phyloP scores from a whole-genome alignment of 1,140 invertebrate genomes.

The Panagrolaimus sp. region DNA sequence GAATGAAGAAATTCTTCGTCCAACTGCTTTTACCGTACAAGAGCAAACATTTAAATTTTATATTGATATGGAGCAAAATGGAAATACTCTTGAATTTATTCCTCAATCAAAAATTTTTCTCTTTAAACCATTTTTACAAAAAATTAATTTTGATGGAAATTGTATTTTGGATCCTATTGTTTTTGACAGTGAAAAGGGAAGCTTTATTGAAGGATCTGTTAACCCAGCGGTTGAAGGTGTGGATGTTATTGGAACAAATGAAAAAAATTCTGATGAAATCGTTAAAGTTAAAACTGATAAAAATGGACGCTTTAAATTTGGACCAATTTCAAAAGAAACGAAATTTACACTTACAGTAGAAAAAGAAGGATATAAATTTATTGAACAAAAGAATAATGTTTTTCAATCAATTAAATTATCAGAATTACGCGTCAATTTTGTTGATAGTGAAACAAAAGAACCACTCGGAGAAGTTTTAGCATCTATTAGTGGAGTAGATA shows the following conservation, averaged over 20 bases:
- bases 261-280: not conserved
- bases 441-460: not conserved
- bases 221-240: not conserved
- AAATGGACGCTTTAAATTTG: not conserved
- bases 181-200: not conserved
- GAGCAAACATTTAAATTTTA: not conserved
- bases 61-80: not conserved
- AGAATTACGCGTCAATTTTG: not conserved
- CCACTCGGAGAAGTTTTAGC: not conserved
- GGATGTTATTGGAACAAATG: not conserved
- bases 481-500: not conserved
- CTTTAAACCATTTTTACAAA: not conserved
- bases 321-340: not conserved
- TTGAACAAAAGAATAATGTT: not conserved
- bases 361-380: constrained; percentile 12
- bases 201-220: not conserved
- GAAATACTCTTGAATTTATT: not conserved
- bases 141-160: not conserved
- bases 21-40: not conserved
- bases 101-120: not conserved
- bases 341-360: not conserved
- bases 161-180: not conserved
- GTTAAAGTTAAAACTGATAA: not conserved
- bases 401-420: not conserved
- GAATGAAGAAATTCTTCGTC: not conserved